phyloP scores from a whole-genome alignment of 2,797 vertebrate genomes.

The Peromyscus eremicus region DNA sequence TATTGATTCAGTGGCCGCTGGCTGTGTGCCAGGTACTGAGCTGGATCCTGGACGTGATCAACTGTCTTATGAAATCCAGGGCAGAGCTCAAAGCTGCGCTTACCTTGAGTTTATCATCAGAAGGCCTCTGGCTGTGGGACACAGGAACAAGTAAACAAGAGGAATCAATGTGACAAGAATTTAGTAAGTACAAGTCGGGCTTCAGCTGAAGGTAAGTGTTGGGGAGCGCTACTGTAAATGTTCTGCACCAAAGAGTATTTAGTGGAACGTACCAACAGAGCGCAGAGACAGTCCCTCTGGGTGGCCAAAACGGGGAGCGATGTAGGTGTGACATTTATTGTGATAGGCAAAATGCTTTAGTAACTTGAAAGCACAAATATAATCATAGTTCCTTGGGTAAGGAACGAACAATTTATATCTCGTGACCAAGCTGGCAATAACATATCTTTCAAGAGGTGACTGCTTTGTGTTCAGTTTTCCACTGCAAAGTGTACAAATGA shows the following conservation, averaged over 20 bases:
- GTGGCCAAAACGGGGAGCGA: neutral
- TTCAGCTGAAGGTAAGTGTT: neutral
- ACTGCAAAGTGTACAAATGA: neutral
- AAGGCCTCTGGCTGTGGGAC: neutral
- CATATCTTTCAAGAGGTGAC: conserved; percentile 24
- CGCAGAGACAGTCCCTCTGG: neutral
- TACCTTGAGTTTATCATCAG: conserved; percentile 17
- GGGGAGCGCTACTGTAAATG: neutral
- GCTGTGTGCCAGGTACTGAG: neutral
- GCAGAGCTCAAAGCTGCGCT: neutral
- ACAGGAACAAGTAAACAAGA: neutral
- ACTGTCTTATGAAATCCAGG: conserved; percentile 38
- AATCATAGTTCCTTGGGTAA: conserved; percentile 21
- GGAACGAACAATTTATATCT: neutral
- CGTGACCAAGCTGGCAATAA: neutral
- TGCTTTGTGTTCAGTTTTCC: conserved; percentile 31
- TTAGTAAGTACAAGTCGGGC: conserved; percentile 35
- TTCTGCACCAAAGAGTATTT: conserved; percentile 15
- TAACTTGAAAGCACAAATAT: neutral
- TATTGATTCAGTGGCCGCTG: neutral
- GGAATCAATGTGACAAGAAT: neutral
- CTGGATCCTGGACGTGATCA: neutral
- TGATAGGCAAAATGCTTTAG: conserved; percentile 23
- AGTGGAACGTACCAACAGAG: neutral
- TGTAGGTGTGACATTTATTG: neutral